phyloP scores from a whole-genome alignment of 2,888 invertebrate genomes.

The Folsomia candida region DNA sequence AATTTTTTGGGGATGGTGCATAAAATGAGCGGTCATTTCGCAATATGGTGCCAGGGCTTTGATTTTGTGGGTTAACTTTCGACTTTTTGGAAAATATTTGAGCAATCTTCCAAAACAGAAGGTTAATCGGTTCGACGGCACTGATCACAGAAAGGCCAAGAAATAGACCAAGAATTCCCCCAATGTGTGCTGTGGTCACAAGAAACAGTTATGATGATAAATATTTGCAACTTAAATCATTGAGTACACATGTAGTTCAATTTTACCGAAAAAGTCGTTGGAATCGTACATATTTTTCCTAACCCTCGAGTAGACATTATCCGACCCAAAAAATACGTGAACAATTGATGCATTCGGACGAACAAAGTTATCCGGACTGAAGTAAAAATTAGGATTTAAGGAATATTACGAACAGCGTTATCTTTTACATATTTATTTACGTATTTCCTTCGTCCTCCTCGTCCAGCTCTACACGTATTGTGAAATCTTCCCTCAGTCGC shows the following conservation, averaged over 20 bases:
- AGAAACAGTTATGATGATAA: too few species aligned
- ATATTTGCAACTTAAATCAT: not conserved
- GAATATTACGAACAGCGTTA: too few species aligned
- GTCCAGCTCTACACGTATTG: not conserved
- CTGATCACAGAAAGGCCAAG: not conserved
- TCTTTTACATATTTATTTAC: not conserved
- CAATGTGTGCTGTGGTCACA: not conserved
- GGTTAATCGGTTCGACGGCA: not conserved
- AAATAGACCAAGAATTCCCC: not conserved
- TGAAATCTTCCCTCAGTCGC: not conserved
- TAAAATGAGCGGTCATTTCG: too few species aligned
- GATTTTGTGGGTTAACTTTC: too few species aligned
- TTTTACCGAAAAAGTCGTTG: conserved; percentile 5
- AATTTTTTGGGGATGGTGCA: too few species aligned
- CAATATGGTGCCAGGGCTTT: too few species aligned
- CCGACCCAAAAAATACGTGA: not conserved
- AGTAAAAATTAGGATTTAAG: too few species aligned
- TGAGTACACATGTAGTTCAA: not conserved
- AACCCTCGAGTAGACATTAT: not conserved
- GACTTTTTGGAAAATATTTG: too few species aligned
- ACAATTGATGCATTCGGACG: not conserved
- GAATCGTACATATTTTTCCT: not conserved
- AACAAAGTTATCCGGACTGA: not conserved
- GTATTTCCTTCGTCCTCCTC: conserved; percentile 16
- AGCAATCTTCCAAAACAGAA: not conserved